Evolutionary conservation across 2,888 invertebrate genomes (phyloP).

Genomic region (Drosophila maculinotata): DNA sequence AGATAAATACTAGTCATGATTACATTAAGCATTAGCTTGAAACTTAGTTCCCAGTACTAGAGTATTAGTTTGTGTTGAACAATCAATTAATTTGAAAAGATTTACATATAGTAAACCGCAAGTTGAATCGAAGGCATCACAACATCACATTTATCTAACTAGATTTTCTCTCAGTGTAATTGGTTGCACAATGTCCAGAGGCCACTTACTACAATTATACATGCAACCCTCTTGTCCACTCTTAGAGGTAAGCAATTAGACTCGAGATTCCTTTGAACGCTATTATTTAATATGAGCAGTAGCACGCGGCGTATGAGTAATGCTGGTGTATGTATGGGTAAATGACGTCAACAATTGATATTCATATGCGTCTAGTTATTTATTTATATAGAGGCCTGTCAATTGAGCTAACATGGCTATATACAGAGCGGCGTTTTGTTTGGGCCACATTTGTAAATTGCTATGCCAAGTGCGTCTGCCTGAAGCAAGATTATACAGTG

Average conservation of each 20-base stretch:
- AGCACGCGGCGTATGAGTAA: conserved; percentile 60
- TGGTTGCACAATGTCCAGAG: neutral
- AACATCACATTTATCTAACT: too few relatives aligned
- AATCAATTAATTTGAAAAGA: neutral
- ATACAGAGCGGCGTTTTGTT: conserved; percentile 34
- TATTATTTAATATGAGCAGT: conserved; percentile 54
- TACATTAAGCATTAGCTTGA: neutral
- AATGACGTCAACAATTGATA: conserved; percentile 53
- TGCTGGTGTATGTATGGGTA: conserved; percentile 2
- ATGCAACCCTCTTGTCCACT: conserved; percentile 1
- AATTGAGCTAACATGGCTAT: conserved; percentile 43
- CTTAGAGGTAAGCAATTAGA: conserved; percentile 34
- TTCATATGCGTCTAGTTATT: conserved; percentile 21
- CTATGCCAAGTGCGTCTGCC: conserved; percentile 43
- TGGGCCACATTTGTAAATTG: conserved; percentile 42
- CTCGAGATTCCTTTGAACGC: conserved; percentile 36
- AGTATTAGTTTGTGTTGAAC: neutral
- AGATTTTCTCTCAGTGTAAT: conserved; percentile 21
- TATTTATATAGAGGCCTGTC: conserved; percentile 40
- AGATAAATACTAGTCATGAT: too few relatives aligned
- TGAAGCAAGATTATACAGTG: neutral
- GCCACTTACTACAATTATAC: neutral
- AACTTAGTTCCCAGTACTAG: neutral
- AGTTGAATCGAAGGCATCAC: neutral
- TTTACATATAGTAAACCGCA: too few relatives aligned